A percentile compares a stretch with the other conserved stretches of the same genome.
Evolutionary conservation across 64 coral and sea anemone genomes (phyloP).

Genomic region (Dendrophyllia cribrosa): DNA sequence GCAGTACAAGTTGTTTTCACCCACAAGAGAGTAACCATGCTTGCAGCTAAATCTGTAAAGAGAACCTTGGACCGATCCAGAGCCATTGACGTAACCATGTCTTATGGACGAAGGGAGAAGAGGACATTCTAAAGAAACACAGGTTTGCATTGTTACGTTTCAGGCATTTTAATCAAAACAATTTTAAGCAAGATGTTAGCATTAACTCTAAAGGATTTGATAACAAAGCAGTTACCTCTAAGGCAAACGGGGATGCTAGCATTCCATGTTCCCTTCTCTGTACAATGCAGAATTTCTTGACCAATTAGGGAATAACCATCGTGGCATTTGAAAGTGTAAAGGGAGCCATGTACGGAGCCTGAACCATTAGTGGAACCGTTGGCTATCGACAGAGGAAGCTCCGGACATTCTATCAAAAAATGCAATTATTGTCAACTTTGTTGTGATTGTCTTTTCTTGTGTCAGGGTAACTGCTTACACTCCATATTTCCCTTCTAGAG

Average conservation of each 20-base stretch:
- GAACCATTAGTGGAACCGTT: not conserved
- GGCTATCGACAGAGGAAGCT: not conserved
- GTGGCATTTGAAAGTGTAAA: not conserved
- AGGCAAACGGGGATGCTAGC: constrained; percentile 1
- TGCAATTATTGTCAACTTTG: not conserved
- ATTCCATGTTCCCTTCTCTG: not conserved
- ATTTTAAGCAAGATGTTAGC: too few species aligned
- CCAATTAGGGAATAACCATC: not conserved
- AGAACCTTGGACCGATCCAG: constrained; percentile 17
- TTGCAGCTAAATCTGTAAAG: not conserved
- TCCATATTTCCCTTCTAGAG: too few species aligned
- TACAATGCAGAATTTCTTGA: not conserved
- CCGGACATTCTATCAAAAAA: not conserved
- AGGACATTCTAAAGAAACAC: constrained; percentile 21
- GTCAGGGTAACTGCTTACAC: too few species aligned
- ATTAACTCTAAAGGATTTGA: too few species aligned
- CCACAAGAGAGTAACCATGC: constrained; percentile 3
- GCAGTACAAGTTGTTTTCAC: not conserved
- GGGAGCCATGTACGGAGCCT: not conserved
- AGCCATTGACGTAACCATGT: constrained; percentile 4
- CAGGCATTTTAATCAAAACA: too few species aligned
- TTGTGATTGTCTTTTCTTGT: too few species aligned
- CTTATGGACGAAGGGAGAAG: not conserved
- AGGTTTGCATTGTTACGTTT: not conserved
- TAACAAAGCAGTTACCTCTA: not conserved